Base-by-base conservation (phyloP, 2,888 invertebrate genomes). In the Nyleta sp. region DNA sequence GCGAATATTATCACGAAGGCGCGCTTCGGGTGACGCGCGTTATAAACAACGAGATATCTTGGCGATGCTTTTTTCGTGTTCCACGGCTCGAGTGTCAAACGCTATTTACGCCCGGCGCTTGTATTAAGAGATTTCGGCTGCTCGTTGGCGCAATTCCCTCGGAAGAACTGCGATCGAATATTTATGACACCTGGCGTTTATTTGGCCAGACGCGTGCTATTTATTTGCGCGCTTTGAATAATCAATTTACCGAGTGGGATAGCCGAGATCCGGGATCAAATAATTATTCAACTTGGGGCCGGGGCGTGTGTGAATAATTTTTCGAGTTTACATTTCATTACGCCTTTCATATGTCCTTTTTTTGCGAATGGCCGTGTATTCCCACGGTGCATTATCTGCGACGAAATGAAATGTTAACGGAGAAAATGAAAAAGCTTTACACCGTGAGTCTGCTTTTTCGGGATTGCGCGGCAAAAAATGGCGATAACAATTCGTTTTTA, bases 1-100 rank as follows among this genome's bases (percentile, higher is more conserved):
- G 62, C 68, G 20, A 78, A 72, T 60, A 72, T 72, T 33, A 50
- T 44, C 40, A 53, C 55, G 38, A 60, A 62, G 22, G 55, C 24
- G 53, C 55, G 13, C 60, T 24, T 35, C 5, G 7, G 44, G 8
- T 33, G 70, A 42, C 53, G 31, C 35, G 10, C 24, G 53, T 31
- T 46, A 72, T 52, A 55, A 64, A 72, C 44, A 44, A 67, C 53
- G 38, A 35, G 35, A 50, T 60, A 46, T 67, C 59, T 44, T 59
- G 28, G 18, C 48, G 35, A 38, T 10, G 22, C 53, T 33, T 57
- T 62, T 55, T 53, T 33, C 52, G 24, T 20, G 28, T 59, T 44
- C 17, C 20, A 15, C 42, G 31, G 18, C 22, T 60, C 18, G 28
- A 42, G 22, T 42, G 64, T 64, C 64, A 22, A 64, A 50, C 40